Evolutionary conservation across 2,113 vertebrate genomes (phyloP).

Genomic region (Aspidoscelis tigris): DNA sequence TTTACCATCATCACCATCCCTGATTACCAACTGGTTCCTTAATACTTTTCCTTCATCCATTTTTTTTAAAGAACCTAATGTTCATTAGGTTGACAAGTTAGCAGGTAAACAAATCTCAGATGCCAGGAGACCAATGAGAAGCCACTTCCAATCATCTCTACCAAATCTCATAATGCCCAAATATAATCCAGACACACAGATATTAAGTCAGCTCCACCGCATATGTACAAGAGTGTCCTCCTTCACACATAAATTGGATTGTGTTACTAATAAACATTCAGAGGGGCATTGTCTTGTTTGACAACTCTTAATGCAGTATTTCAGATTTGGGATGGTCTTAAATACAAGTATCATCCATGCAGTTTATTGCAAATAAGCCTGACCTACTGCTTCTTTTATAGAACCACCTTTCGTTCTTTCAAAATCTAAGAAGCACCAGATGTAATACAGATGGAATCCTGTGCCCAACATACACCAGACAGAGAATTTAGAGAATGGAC

Average conservation of each 20-base stretch:
- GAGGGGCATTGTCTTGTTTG: neutral
- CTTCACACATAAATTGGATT: neutral
- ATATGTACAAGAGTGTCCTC: neutral
- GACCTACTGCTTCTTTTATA: neutral
- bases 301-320: neutral
- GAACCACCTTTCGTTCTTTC: neutral
- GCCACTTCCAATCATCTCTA: neutral
- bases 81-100: too few species aligned
- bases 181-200: neutral
- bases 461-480: neutral
- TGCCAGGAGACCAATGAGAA: neutral
- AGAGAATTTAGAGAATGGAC: neutral
- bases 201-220: neutral
- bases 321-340: accelerated
- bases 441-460: neutral
- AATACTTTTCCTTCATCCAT: too few species aligned
- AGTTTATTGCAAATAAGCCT: neutral
- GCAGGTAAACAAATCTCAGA: too few species aligned
- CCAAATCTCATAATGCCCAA: neutral
- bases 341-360: neutral
- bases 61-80: too few species aligned
- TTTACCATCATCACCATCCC: too few species aligned
- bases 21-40: too few species aligned
- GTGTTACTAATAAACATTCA: neutral
- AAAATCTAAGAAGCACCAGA: neutral